phyloP scores from a whole-genome alignment of 2,113 vertebrate species.

The Marcusenius ussheri region DNA sequence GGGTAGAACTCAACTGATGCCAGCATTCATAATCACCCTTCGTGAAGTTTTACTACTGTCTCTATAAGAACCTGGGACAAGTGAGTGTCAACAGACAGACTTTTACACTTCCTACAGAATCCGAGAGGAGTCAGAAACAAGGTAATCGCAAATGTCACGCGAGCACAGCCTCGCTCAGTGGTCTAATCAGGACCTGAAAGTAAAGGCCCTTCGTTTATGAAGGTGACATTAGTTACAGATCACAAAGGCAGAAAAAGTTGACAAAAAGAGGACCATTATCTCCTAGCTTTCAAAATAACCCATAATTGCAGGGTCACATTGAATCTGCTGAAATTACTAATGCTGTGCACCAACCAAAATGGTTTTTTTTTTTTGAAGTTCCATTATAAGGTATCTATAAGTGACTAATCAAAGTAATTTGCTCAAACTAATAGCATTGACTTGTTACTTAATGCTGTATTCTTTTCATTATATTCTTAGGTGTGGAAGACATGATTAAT shows the following conservation, averaged over 20 bases:
- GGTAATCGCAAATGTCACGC: neutral
- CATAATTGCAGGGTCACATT: conserved; percentile 46
- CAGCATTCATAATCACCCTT: neutral
- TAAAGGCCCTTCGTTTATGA: conserved; percentile 27
- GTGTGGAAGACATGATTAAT: conserved; percentile 23
- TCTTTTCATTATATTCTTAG: conserved; percentile 16
- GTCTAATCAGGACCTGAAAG: neutral
- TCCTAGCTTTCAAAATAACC: conserved; percentile 54
- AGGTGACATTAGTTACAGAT: conserved; percentile 38
- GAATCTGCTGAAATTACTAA: conserved; percentile 49
- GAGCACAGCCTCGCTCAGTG: neutral
- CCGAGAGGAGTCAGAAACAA: neutral
- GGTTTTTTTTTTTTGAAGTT: conserved; percentile 35
- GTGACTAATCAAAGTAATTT: conserved; percentile 65
- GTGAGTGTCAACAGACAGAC: neutral
- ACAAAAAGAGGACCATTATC: conserved; percentile 54
- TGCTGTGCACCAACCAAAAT: conserved; percentile 39
- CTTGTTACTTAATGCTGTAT: conserved; percentile 29
- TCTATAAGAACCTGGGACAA: neutral
- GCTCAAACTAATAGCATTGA: conserved; percentile 49
- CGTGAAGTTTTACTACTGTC: neutral
- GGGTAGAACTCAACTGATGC: neutral
- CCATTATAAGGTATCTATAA: conserved; percentile 51
- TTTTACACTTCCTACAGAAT: neutral
- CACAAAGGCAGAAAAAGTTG: conserved; percentile 42